Conservation (phyloP, 2,113 vertebrate genomes). For the Garra rufa region DNA sequence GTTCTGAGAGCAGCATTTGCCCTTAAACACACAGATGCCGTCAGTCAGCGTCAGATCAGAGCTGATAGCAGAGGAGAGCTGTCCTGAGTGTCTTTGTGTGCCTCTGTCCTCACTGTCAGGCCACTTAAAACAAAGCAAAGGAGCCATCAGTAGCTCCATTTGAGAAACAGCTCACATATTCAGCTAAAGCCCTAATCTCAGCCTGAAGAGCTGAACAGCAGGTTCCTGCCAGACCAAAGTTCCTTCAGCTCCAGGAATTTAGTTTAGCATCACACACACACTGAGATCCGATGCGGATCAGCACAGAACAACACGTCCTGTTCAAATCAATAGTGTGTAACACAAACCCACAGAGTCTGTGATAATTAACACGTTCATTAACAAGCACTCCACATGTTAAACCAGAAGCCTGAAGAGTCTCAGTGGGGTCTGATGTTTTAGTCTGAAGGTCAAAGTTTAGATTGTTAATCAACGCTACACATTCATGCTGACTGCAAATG, state of each 20-base stretch:
- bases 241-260: neutral
- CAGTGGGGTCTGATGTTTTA: neutral
- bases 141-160: neutral
- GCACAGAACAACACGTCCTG: neutral
- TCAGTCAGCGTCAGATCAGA: neutral
- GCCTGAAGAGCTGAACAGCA: neutral
- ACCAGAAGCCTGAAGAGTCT: neutral
- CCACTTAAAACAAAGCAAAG: neutral
- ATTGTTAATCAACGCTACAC: neutral
- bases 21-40: neutral
- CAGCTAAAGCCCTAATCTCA: slow-evolving; percentile 15
- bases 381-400: neutral
- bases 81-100: neutral
- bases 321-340: neutral
- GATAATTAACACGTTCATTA: neutral
- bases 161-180: neutral
- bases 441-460: neutral
- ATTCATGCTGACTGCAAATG: neutral
- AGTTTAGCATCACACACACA: neutral
- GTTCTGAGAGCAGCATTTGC: neutral
- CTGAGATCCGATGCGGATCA: neutral
- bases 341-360: neutral
- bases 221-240: neutral
- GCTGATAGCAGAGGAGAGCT: neutral
- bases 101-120: neutral